A percentile compares a stretch with the other conserved stretches of the same genome.
Conservation (phyloP, 2,888 invertebrate genomes). For the Cyrtodaria siliqua region DNA sequence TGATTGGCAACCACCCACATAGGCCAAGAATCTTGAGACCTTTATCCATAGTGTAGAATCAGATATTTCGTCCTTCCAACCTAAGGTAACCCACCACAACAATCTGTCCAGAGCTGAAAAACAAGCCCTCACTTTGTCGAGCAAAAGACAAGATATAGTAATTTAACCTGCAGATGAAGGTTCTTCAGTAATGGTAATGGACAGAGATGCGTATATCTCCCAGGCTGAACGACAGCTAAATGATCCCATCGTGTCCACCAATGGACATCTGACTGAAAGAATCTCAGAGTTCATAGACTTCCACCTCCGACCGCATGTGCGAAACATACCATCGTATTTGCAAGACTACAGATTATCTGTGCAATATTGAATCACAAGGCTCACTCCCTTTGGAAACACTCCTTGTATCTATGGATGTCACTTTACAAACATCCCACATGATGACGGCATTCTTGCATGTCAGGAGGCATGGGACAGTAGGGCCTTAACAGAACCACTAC, state of each 20-base stretch:
- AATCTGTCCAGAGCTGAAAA: slow-evolving; percentile 3
- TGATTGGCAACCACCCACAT: no score
- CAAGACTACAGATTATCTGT: neutral
- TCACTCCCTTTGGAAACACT: no score
- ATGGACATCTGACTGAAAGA: slow-evolving; percentile 26
- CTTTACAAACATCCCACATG: no score
- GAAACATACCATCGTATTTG: slow-evolving; percentile 11
- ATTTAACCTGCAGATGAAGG: slow-evolving; percentile 20
- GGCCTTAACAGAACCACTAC: no score
- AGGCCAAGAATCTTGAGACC: no score
- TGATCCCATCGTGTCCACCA: slow-evolving; percentile 40
- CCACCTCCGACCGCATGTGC: slow-evolving; percentile 22
- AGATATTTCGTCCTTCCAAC: neutral
- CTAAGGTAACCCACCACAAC: neutral
- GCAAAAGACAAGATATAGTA: slow-evolving; percentile 14
- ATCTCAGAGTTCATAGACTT: slow-evolving; percentile 33
- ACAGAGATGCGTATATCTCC: slow-evolving; percentile 12
- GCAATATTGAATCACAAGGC: neutral
- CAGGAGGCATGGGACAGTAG: no score
- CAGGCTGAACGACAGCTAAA: slow-evolving; percentile 4
- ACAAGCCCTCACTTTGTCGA: slow-evolving; percentile 4
- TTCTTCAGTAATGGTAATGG: slow-evolving; percentile 17
- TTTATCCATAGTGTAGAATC: neutral
- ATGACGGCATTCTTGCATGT: no score
- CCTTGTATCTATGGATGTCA: no score